phyloP scores from a whole-genome alignment of 2,113 vertebrate species.

The Oreochromis tanganicae region DNA sequence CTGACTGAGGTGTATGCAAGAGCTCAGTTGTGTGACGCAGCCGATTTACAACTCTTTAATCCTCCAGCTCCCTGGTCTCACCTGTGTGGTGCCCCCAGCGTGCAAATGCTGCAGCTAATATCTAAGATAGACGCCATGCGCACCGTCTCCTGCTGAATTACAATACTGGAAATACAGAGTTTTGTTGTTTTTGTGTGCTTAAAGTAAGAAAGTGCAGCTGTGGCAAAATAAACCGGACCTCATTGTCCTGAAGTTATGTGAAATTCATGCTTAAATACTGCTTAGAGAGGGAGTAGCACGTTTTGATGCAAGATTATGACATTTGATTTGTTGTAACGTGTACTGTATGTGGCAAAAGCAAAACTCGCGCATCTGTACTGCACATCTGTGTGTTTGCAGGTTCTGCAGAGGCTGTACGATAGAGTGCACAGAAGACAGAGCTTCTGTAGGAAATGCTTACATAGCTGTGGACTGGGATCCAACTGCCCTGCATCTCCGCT shows the following conservation, averaged over 20 bases:
- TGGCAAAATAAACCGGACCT: neutral
- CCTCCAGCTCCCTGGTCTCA: no score
- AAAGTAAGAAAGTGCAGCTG: neutral
- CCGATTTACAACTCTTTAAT: neutral
- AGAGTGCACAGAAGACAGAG: constrained; percentile 87
- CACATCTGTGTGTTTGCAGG: constrained; percentile 56
- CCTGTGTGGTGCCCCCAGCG: rapidly evolving
- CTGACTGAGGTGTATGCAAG: neutral
- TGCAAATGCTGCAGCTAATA: neutral
- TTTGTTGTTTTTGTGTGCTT: neutral
- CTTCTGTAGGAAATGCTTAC: constrained; percentile 86
- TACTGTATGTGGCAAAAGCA: neutral
- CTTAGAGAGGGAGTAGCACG: neutral
- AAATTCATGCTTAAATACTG: neutral
- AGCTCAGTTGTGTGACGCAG: neutral
- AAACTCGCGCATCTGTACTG: neutral
- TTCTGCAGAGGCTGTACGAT: constrained; percentile 94
- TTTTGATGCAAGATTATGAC: neutral
- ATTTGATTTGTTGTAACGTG: neutral
- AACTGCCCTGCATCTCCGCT: constrained; percentile 93
- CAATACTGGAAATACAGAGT: neutral
- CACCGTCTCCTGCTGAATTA: neutral
- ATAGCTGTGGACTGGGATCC: constrained; percentile 99
- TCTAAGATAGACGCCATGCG: rapidly evolving
- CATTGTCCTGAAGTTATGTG: rapidly evolving